Evolutionary conservation across 2,797 vertebrate species (phyloP), one percentile per base, ranked within the genome.

Genomic region (Cyprinodon diabolis): DNA sequence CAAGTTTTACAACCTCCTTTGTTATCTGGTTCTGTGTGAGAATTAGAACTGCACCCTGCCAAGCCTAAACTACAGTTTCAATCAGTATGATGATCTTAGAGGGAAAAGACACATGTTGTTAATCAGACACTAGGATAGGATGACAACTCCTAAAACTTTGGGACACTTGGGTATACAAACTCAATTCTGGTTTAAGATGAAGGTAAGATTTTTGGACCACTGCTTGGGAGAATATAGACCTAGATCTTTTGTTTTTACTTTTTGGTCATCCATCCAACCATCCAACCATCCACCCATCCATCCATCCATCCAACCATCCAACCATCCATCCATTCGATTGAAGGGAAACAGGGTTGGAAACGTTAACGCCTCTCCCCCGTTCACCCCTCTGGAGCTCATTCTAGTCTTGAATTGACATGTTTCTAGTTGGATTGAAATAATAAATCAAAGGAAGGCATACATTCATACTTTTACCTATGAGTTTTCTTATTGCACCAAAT

Each of bases 1-100:
- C 65, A 30, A 91, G 92, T 91, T 89, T 87, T 89, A 90, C 91
- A 91, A 87, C 92, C 91, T 92, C 89, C 92, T 69, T 90, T 93
- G 91, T 94, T 90, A 94, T 94, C 92, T 83, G 92, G 89, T 87
- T 92, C 84, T 84, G 82, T 86, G 82, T 19, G 77, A 81, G 82
- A 85, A 78, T 57, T 49, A 54, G 82, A 54, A 56, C 77, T 84
- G 84, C 81, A 81, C 91, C 91, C 87, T 90, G 91, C 86, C 85
- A 81, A 79, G 81, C 68, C 66, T 85, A n/a, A 21, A 66, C 83
- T 62, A 70, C 69, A 2, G 56, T 69, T 66, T 83, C 21, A 78
- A 75, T 68, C 43, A 75, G 63, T 23, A 35, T 58, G 8, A 80
- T 65, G 69, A 78, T 60, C 71, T 67, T 73, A 52, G 15, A 37